Conservation (phyloP, 2,797 vertebrate genomes). For the Valencia hispanica region DNA sequence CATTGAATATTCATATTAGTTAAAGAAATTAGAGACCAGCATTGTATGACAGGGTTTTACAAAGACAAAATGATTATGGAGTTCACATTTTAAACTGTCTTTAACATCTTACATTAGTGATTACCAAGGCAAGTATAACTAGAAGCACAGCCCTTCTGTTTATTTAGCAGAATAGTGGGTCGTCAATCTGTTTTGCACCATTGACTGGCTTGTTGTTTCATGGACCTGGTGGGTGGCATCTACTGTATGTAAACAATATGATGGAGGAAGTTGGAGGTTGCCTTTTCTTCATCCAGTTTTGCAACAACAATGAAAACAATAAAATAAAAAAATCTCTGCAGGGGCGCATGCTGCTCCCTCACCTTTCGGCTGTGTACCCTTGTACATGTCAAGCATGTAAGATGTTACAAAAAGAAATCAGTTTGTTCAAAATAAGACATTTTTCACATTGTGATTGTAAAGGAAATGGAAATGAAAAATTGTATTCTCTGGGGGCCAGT, state of each 20-base stretch:
- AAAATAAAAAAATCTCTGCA: background rate
- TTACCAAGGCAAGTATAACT: background rate
- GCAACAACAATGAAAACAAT: background rate
- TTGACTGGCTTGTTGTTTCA: background rate
- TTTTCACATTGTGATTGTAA: background rate
- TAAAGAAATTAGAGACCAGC: background rate
- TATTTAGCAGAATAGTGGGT: no score
- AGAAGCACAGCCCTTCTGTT: background rate
- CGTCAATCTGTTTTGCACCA: no score
- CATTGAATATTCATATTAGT: background rate
- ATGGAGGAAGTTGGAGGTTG: background rate
- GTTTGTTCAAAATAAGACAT: background rate
- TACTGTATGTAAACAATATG: background rate
- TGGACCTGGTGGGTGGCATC: background rate
- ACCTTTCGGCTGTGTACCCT: background rate
- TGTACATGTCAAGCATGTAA: background rate
- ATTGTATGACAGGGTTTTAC: background rate
- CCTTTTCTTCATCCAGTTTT: background rate
- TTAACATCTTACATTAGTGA: background rate
- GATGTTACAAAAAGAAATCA: background rate
- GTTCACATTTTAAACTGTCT: background rate
- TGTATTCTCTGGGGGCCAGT: background rate
- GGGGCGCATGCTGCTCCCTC: background rate
- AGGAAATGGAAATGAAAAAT: background rate
- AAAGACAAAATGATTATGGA: background rate